Percentiles rank a stretch among this genome's conserved stretches.
phyloP scores from a whole-genome alignment of 2,888 invertebrate genomes.

The Cosmia pyralina region DNA sequence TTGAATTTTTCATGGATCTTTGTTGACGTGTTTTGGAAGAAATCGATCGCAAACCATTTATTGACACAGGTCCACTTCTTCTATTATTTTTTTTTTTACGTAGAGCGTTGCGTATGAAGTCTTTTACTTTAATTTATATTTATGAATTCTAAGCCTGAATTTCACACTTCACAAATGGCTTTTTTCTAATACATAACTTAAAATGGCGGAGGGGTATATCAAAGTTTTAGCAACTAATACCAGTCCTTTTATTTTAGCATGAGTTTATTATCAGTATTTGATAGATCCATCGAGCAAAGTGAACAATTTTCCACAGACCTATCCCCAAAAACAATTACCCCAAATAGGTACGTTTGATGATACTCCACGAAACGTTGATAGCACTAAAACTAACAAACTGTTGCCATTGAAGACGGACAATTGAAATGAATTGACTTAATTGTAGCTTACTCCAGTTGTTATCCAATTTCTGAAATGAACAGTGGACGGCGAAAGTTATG shows the following conservation, averaged over 20 bases:
- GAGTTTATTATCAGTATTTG: not conserved
- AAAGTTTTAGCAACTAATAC: not conserved
- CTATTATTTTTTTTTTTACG: not conserved
- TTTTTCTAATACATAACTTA: not conserved
- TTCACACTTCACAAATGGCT: not conserved
- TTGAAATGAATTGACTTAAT: constrained; percentile 62
- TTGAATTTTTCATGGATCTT: not conserved
- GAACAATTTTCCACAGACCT: constrained; percentile 20
- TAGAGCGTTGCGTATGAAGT: not conserved
- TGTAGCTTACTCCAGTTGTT: constrained; percentile 56
- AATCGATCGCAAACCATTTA: not conserved
- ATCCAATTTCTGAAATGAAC: constrained; percentile 65
- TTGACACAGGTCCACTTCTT: not conserved
- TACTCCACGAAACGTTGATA: constrained; percentile 53
- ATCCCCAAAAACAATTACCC: constrained; percentile 49
- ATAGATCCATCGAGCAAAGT: constrained; percentile 27
- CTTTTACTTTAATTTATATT: not conserved
- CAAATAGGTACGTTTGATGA: constrained; percentile 36
- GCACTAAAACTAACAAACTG: constrained; percentile 62
- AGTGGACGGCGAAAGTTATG: constrained; percentile 52
- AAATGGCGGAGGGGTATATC: not conserved
- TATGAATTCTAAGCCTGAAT: not conserved
- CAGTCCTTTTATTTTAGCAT: not conserved
- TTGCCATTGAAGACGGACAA: constrained; percentile 51
- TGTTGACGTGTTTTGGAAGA: not conserved